A percentile compares a stretch with the other conserved stretches of the same genome.
phyloP scores from a whole-genome alignment of 2,888 invertebrate species.

The Trachelus iudaicus region DNA sequence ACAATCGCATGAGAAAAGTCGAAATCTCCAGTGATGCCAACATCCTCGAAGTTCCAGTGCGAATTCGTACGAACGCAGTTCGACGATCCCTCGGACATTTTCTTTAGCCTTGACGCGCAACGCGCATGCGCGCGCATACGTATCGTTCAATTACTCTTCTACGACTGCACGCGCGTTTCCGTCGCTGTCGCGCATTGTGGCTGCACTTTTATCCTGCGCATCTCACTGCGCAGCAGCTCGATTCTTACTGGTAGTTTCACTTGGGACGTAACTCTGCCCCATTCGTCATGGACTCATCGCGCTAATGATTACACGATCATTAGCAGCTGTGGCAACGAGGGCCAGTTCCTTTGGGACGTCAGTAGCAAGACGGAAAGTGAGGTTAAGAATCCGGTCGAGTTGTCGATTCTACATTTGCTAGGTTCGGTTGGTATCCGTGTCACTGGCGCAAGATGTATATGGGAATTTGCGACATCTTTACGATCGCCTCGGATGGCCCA shows the following conservation, averaged over 20 bases:
- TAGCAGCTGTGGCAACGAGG: background rate
- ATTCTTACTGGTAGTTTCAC: background rate
- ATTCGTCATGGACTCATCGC: background rate
- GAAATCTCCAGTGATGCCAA: background rate
- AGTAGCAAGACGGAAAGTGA: background rate
- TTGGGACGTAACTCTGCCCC: background rate
- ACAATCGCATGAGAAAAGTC: background rate
- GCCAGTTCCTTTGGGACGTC: background rate
- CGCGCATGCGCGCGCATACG: background rate
- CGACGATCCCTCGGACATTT: background rate
- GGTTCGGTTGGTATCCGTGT: constrained; percentile 2
- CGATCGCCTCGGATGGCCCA: background rate
- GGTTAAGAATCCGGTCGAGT: background rate
- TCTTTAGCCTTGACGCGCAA: background rate
- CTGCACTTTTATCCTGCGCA: background rate
- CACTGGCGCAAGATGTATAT: background rate
- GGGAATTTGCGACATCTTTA: background rate
- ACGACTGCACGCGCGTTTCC: background rate
- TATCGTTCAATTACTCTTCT: background rate
- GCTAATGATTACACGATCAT: background rate
- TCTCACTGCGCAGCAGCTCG: background rate
- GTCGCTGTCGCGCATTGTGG: background rate
- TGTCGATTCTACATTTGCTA: background rate
- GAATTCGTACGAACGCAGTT: background rate
- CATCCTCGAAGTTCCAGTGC: background rate